Percentiles rank a stretch among this genome's conserved stretches.
These are phyloP conservation scores for Caenorhabditis sp. DNA, from an alignment of 2,888 invertebrate genomes.

Conservation along the genomic window DNA sequence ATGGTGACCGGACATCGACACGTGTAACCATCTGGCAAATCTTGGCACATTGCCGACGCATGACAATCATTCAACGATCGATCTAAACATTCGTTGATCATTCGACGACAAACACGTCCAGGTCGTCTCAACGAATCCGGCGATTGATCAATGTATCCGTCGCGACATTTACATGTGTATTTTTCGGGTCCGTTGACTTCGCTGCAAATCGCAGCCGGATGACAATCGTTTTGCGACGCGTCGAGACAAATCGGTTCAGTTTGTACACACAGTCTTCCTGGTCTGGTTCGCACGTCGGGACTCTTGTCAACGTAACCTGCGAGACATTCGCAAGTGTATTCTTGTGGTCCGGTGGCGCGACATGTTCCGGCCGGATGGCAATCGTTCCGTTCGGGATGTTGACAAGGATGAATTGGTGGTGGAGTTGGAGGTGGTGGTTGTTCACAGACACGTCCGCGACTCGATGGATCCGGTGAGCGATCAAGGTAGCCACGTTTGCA, in stretches of 20 bases:
- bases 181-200: constrained; percentile 50
- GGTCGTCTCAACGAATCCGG: constrained; percentile 58
- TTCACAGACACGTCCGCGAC: constrained; percentile 68
- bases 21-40: constrained; percentile 76
- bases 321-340: constrained; percentile 70
- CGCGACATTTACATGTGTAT: constrained; percentile 87
- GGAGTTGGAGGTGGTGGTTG: constrained; percentile 62
- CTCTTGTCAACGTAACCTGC: constrained; percentile 65
- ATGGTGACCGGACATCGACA: constrained; percentile 67
- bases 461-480: constrained; percentile 58
- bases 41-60: constrained; percentile 66
- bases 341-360: constrained; percentile 62
- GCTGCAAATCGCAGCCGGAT: constrained; percentile 68
- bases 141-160: constrained; percentile 79
- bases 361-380: constrained; percentile 68
- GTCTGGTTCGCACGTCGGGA: constrained; percentile 56
- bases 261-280: constrained; percentile 60
- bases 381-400: constrained; percentile 68
- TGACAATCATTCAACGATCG: constrained; percentile 69
- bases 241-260: constrained; percentile 69
- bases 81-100: constrained; percentile 69
- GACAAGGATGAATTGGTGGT: constrained; percentile 68
- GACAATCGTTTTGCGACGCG: constrained; percentile 67
- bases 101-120: constrained; percentile 66
- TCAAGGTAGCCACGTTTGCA: constrained; percentile 67